These are phyloP conservation scores for Microplitis mediator DNA, from an alignment of 1,140 invertebrate species.

Conservation along the genomic window DNA sequence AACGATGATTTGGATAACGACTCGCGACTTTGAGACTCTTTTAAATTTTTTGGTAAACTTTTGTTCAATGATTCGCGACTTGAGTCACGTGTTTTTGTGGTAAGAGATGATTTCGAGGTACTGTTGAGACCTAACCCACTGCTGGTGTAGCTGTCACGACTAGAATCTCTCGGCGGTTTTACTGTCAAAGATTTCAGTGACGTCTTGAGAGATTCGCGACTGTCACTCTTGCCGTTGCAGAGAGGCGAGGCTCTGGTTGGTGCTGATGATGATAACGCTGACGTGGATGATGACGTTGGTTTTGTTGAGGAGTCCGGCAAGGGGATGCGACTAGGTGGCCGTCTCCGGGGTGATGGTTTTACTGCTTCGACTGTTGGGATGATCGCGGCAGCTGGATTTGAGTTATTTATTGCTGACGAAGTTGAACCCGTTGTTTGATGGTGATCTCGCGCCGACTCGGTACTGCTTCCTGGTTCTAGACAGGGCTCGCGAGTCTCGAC, in stretches of 20 bases:
- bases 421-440: conserved; percentile 17
- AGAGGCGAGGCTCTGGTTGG: conserved; percentile 42
- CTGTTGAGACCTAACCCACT: conserved; percentile 3
- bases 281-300: conserved; percentile 59
- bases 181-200: conserved; percentile 62
- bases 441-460: conserved; percentile 70
- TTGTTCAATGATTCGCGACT: conserved; percentile 68
- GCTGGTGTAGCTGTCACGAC: conserved; percentile 45
- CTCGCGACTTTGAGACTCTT: conserved; percentile 44
- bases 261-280: conserved; percentile 59
- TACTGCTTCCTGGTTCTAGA: conserved; percentile 66
- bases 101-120: conserved; percentile 22
- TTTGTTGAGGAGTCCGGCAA: conserved; percentile 64
- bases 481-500: conserved; percentile 63
- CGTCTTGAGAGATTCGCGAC: conserved; percentile 67
- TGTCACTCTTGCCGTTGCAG: conserved; percentile 59
- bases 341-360: conserved; percentile 63
- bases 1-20: conserved; percentile 49
- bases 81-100: conserved; percentile 38
- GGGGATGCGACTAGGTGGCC: conserved; percentile 73
- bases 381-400: conserved; percentile 25
- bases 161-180: conserved; percentile 45
- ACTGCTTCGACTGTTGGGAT: conserved; percentile 20
- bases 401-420: conserved; percentile 33
- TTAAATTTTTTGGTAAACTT: conserved; percentile 58